These are phyloP conservation scores for Sylvilagus bachmani DNA, from an alignment of 2,113 vertebrate genomes.

Conservation along the genomic window DNA sequence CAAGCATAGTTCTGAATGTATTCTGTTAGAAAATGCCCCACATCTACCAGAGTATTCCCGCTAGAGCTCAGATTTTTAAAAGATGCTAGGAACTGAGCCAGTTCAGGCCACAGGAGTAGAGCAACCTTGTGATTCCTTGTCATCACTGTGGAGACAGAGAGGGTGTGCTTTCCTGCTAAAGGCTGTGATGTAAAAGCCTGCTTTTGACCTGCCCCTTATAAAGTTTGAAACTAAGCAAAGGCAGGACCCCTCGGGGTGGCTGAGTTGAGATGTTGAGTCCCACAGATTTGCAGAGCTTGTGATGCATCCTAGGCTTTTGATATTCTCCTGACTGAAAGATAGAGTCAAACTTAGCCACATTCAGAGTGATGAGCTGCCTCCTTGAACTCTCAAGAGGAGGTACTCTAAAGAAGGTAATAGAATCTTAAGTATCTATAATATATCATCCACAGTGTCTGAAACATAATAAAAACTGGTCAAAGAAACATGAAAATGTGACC, in stretches of 20 bases:
- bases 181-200: neutral
- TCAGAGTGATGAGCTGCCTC: neutral
- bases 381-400: neutral
- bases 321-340: neutral
- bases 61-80: neutral
- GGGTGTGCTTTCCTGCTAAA: neutral
- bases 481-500: neutral
- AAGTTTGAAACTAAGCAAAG: neutral
- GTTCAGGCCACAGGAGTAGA: neutral
- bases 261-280: neutral
- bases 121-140: neutral
- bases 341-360: neutral
- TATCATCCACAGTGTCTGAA: neutral
- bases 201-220: neutral
- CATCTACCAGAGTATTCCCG: neutral
- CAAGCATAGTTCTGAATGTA: neutral
- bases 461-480: conserved; percentile 11
- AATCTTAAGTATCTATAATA: neutral
- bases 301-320: neutral
- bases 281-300: neutral
- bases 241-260: neutral
- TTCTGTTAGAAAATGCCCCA: neutral
- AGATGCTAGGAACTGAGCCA: neutral
- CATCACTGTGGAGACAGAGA: neutral
- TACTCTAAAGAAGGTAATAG: neutral